Evolutionary conservation across 1,140 invertebrate species (phyloP).

Genomic region (Tetramorium simillimum): DNA sequence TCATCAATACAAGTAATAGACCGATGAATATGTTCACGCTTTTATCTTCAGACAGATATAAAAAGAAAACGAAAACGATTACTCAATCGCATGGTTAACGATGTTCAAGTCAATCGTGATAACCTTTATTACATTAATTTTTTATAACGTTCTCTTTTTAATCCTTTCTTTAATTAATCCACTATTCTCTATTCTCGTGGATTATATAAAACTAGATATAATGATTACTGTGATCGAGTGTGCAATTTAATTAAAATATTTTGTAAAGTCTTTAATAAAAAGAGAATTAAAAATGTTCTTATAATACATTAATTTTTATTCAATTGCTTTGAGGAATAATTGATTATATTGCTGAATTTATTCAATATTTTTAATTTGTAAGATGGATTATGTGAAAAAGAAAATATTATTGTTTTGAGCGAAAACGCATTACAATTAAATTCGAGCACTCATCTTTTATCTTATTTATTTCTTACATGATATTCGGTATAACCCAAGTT

Average conservation of each 20-base stretch:
- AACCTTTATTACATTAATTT: conserved; percentile 6
- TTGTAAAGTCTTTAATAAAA: background rate
- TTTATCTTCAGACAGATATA: conserved; percentile 26
- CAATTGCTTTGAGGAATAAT: background rate
- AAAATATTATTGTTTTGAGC: background rate
- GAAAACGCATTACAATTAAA: background rate
- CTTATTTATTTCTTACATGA: background rate
- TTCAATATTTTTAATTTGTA: background rate
- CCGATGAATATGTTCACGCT: background rate
- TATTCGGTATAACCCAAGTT: background rate
- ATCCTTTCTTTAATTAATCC: background rate
- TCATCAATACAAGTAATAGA: background rate
- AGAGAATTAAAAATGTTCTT: background rate
- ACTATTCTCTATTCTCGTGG: background rate
- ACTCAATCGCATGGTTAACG: background rate
- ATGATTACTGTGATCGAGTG: background rate
- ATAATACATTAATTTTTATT: background rate
- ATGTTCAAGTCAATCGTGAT: background rate
- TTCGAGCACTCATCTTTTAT: background rate
- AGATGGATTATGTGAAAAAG: background rate
- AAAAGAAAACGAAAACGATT: background rate
- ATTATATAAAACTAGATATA: background rate
- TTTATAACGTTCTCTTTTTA: background rate
- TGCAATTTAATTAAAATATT: background rate
- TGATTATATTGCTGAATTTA: background rate